Evolutionary conservation across 2,797 vertebrate genomes (phyloP).

Genomic region (Phoebastria nigripes): DNA sequence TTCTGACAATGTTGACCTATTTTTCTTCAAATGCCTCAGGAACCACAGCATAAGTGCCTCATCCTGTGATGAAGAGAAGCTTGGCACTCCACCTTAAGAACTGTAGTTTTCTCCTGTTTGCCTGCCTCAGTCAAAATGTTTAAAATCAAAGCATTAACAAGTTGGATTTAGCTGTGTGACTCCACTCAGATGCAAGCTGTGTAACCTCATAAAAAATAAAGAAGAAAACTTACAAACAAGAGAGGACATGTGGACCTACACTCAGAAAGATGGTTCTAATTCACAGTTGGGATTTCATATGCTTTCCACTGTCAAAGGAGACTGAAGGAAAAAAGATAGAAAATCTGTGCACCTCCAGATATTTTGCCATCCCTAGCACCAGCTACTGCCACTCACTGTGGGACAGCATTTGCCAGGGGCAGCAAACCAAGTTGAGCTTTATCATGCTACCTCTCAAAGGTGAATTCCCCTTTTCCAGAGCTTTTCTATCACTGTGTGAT

Average conservation of each 20-base stretch:
- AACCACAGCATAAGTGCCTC: background rate
- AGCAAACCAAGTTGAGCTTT: background rate
- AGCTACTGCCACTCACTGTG: background rate
- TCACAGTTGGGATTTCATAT: background rate
- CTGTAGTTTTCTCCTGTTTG: background rate
- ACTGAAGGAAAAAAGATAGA: background rate
- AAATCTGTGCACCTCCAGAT: background rate
- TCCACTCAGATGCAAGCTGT: background rate
- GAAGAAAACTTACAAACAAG: background rate
- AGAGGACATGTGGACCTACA: background rate
- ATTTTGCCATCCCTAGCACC: background rate
- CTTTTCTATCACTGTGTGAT: background rate
- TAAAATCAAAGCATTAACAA: background rate
- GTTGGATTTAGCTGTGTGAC: background rate
- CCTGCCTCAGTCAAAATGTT: background rate
- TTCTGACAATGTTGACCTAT: background rate
- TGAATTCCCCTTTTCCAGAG: background rate
- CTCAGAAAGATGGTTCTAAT: background rate
- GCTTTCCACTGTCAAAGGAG: background rate
- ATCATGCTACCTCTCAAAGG: background rate
- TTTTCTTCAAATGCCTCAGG: constrained; percentile 37
- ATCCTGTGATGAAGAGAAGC: background rate
- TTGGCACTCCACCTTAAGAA: background rate
- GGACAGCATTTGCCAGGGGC: background rate
- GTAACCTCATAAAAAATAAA: background rate